A percentile compares a stretch with the other conserved stretches of the same genome.
Evolutionary conservation across 2,113 vertebrate genomes (phyloP).

Genomic region (Actenoides hombroni): DNA sequence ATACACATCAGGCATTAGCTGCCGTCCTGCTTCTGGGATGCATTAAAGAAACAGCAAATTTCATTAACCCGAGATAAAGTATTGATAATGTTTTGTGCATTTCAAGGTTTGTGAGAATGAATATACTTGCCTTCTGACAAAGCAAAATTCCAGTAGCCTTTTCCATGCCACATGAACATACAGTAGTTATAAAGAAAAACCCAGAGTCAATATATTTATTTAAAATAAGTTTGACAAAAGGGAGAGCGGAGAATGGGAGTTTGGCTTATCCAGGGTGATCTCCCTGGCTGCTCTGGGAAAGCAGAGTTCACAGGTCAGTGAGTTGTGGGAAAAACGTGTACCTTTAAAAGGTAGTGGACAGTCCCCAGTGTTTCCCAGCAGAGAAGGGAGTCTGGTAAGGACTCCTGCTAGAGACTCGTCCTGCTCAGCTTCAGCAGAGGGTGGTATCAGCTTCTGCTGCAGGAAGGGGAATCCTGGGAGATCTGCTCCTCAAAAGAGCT

Average conservation of each 20-base stretch:
- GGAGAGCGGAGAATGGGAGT: not conserved
- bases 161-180: not conserved
- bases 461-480: rapidly evolving
- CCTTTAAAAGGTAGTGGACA: rapidly evolving
- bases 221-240: not conserved
- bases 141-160: not conserved
- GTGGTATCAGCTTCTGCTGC: not conserved
- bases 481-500: too few species aligned
- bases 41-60: not conserved
- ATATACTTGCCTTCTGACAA: not conserved
- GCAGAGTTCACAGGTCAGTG: not conserved
- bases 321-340: not conserved
- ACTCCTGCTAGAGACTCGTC: rapidly evolving
- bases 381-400: not conserved
- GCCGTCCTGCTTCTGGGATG: not conserved
- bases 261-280: not conserved
- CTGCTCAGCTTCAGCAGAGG: not conserved
- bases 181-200: too few species aligned
- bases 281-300: not conserved
- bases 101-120: not conserved
- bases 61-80: not conserved
- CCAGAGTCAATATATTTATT: not conserved
- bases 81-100: not conserved
- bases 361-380: not conserved
- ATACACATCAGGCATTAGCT: not conserved